phyloP scores from a whole-genome alignment of 2,797 vertebrate species.

The Falco peregrinus region DNA sequence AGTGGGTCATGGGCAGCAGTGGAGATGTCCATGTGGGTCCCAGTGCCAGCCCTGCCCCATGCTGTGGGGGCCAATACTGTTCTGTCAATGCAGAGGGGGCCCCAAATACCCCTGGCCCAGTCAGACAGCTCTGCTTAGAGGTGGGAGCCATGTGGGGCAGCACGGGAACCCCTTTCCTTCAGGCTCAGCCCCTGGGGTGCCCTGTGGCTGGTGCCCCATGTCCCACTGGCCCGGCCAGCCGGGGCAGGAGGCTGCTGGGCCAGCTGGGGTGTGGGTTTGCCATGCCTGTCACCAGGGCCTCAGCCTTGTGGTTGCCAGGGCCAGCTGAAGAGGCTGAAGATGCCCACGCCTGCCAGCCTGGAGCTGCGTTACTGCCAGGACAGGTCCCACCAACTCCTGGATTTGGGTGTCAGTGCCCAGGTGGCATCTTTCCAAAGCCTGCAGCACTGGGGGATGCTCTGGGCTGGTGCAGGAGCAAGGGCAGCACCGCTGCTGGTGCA shows the following conservation, averaged over 20 bases:
- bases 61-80: background rate
- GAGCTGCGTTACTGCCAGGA: background rate
- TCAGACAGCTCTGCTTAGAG: background rate
- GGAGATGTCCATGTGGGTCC: background rate
- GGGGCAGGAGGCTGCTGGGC: background rate
- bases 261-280: accelerated
- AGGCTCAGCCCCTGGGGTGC: background rate
- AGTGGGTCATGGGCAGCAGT: background rate
- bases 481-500: background rate
- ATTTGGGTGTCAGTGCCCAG: accelerated
- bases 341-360: background rate
- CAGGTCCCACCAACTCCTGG: background rate
- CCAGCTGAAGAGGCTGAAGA: background rate
- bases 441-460: background rate
- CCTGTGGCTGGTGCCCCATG: background rate
- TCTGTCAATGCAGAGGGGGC: background rate
- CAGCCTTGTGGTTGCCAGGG: background rate
- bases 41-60: background rate
- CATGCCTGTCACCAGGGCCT: accelerated
- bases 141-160: background rate
- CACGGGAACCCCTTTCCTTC: background rate
- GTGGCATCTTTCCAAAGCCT: background rate
- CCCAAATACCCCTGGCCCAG: background rate
- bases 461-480: background rate
- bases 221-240: background rate